phyloP scores from a whole-genome alignment of 2,797 vertebrate species.

The Cyprinella venusta region DNA sequence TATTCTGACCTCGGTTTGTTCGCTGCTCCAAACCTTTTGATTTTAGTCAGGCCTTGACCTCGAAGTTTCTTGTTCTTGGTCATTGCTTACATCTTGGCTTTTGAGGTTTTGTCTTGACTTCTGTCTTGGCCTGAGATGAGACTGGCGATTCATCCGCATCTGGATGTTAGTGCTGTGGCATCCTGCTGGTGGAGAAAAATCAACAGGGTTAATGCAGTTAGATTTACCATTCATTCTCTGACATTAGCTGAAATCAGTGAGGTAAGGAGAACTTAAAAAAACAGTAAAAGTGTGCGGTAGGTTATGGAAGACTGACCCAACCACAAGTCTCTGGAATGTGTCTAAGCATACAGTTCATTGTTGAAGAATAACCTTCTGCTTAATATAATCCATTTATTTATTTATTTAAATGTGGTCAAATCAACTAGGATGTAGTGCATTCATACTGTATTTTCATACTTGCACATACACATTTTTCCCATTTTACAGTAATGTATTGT shows the following conservation, averaged over 20 bases:
- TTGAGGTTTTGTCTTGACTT: conserved; percentile 46
- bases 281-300: not conserved
- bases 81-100: conserved; percentile 33
- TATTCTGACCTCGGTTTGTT: conserved; percentile 1
- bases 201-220: conserved; percentile 37
- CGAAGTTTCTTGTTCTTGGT: conserved; percentile 7
- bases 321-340: conserved; percentile 83
- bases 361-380: conserved; percentile 69
- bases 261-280: conserved; percentile 32
- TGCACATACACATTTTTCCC: not conserved
- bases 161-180: not conserved
- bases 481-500: not conserved
- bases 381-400: conserved; percentile 53
- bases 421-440: conserved; percentile 1
- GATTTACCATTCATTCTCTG: conserved; percentile 21
- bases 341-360: conserved; percentile 79
- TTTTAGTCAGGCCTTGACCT: conserved; percentile 36
- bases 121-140: conserved; percentile 30
- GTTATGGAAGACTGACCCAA: conserved; percentile 63
- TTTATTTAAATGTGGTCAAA: conserved; percentile 3
- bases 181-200: not conserved
- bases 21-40: not conserved
- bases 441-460: not conserved
- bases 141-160: not conserved
- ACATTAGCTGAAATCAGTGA: conserved; percentile 17